A percentile compares a stretch with the other conserved stretches of the same genome.
These are phyloP conservation scores for Ypsolopha sequella DNA, from an alignment of 2,888 invertebrate species.

Conservation along the genomic window DNA sequence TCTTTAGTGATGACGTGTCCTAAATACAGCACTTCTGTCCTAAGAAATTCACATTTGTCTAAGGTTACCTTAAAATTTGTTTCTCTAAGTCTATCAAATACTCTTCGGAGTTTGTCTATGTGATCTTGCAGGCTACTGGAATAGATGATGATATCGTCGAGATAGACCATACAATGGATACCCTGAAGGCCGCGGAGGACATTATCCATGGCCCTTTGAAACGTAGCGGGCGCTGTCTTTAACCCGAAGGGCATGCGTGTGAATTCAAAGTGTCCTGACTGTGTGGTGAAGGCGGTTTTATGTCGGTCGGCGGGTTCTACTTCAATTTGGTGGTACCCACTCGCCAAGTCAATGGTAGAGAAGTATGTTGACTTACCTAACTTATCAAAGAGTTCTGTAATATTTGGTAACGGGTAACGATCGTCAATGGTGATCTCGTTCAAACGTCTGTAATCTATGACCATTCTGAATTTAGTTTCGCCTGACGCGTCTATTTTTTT, in stretches of 20 bases:
- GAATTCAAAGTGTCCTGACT: conserved; percentile 17
- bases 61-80: conserved; percentile 5
- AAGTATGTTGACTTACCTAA: conserved; percentile 12
- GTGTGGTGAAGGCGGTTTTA: conserved; percentile 18
- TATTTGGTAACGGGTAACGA: conserved; percentile 19
- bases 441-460: conserved; percentile 21
- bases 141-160: conserved; percentile 20
- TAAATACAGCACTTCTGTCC: conserved; percentile 10
- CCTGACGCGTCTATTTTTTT: conserved; percentile 27
- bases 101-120: conserved; percentile 3
- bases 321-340: conserved; percentile 19
- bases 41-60: conserved; percentile 6
- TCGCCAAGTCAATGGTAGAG: conserved; percentile 17
- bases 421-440: conserved; percentile 23
- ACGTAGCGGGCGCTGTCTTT: conserved; percentile 34
- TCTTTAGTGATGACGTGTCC: conserved; percentile 13
- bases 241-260: conserved; percentile 30
- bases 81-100: conserved; percentile 8
- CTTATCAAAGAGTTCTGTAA: conserved; percentile 14
- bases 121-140: conserved; percentile 10
- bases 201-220: conserved; percentile 28
- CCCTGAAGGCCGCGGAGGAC: conserved; percentile 17
- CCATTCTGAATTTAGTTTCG: conserved; percentile 21
- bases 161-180: too few species aligned
- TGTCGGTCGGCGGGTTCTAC: conserved; percentile 10